Evolutionary conservation across 2,797 vertebrate genomes (phyloP).

Genomic region (Mormyrops boulengeri): DNA sequence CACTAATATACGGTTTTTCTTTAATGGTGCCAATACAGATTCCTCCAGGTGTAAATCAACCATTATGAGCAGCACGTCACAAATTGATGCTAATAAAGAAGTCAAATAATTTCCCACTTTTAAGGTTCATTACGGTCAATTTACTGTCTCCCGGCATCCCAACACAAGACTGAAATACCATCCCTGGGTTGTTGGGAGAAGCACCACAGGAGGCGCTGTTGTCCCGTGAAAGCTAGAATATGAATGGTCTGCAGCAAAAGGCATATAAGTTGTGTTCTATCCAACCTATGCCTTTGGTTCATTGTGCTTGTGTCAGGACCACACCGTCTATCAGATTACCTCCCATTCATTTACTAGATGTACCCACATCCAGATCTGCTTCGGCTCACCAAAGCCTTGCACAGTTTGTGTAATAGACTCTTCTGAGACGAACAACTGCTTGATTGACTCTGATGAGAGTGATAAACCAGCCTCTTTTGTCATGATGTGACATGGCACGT

Average conservation of each 20-base stretch:
- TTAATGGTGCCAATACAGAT: background rate
- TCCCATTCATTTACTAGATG: background rate
- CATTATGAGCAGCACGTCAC: background rate
- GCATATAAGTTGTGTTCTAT: background rate
- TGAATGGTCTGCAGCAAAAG: background rate
- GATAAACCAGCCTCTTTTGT: conserved; percentile 15
- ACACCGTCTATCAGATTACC: background rate
- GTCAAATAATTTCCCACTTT: background rate
- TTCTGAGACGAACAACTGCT: conserved; percentile 13
- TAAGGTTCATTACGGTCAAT: background rate
- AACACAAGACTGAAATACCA: background rate
- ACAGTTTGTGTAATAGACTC: background rate
- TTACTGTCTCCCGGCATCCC: background rate
- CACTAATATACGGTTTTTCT: background rate
- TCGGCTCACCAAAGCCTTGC: background rate
- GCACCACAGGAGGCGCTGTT: background rate
- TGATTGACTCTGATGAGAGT: conserved; percentile 22
- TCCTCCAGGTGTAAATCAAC: background rate
- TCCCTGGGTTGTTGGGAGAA: background rate
- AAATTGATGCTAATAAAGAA: background rate
- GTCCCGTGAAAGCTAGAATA: background rate
- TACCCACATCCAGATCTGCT: background rate
- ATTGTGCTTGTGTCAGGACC: background rate
- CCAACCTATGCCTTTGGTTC: background rate
- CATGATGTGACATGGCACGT: conserved; percentile 18